phyloP scores from a whole-genome alignment of 2,888 invertebrate species.

The Apoderus coryli region DNA sequence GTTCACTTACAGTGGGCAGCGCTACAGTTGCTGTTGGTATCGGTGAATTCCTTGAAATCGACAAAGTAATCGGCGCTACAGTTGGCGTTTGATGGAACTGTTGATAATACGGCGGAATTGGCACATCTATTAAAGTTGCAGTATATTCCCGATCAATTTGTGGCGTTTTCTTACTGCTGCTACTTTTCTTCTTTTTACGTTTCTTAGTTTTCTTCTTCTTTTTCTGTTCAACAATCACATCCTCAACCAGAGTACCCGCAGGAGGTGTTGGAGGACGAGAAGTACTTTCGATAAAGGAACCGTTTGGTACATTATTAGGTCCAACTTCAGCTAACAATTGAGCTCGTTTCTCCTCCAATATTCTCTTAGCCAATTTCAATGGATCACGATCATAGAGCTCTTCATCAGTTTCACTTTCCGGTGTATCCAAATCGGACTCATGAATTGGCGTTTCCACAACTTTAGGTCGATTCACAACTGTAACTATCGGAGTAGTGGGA shows the following conservation, averaged over 20 bases:
- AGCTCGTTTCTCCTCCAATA: conserved; percentile 60
- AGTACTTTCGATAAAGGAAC: conserved; percentile 40
- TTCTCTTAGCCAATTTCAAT: conserved; percentile 54
- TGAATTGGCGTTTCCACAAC: conserved; percentile 44
- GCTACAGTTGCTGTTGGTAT: conserved; percentile 17
- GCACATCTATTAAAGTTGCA: conserved; percentile 17
- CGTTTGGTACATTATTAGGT: conserved; percentile 34
- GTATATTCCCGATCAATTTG: conserved; percentile 29
- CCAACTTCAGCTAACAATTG: conserved; percentile 50
- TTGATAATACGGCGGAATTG: conserved; percentile 24
- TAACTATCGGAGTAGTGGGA: conserved; percentile 30
- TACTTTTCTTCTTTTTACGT: conserved; percentile 40
- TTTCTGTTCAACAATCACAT: conserved; percentile 31
- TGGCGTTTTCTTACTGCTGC: conserved; percentile 22
- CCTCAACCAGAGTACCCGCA: conserved; percentile 29
- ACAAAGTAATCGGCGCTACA: conserved; percentile 26
- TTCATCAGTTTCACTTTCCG: conserved; percentile 74
- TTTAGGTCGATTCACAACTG: conserved; percentile 7
- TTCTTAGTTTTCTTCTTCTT: conserved; percentile 44
- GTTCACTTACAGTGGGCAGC: conserved; percentile 12
- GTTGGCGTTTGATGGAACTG: conserved; percentile 22
- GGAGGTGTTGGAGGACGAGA: conserved; percentile 51
- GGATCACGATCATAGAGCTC: conserved; percentile 80
- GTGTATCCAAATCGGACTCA: conserved; percentile 75
- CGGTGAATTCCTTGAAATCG: conserved; percentile 25